These are phyloP conservation scores for Orycteropus afer DNA, from an alignment of 2,113 vertebrate species.

Conservation along the genomic window DNA sequence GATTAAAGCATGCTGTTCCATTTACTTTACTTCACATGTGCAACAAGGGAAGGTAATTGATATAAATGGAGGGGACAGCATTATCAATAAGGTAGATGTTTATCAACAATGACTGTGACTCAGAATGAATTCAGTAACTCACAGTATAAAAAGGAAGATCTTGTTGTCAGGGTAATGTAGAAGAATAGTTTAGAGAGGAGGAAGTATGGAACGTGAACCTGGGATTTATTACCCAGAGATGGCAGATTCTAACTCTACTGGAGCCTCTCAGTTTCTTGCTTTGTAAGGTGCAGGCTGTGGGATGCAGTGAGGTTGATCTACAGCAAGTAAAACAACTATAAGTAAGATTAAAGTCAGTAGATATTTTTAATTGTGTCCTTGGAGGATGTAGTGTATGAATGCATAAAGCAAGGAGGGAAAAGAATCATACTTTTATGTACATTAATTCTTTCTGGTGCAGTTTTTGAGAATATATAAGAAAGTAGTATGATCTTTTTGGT, in stretches of 20 bases:
- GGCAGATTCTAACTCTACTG: not conserved
- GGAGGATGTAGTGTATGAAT: constrained; percentile 12
- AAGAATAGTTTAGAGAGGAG: not conserved
- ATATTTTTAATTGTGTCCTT: constrained; percentile 40
- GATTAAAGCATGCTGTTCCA: not conserved
- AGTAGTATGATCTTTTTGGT: constrained; percentile 14
- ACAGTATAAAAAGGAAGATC: not conserved
- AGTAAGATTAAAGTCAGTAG: constrained; percentile 18
- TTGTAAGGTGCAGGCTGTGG: not conserved
- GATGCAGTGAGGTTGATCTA: not conserved
- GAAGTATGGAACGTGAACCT: not conserved
- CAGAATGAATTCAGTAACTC: constrained; percentile 12
- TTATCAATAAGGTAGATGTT: constrained; percentile 25
- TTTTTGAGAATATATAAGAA: constrained; percentile 42
- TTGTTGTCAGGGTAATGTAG: not conserved
- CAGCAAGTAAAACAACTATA: not conserved
- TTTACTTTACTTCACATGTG: constrained; percentile 27
- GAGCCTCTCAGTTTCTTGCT: not conserved
- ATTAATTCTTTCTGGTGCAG: constrained; percentile 19
- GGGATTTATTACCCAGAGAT: not conserved
- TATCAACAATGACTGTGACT: not conserved
- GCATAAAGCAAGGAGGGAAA: constrained; percentile 24
- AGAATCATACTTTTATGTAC: not conserved
- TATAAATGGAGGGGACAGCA: not conserved
- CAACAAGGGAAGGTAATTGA: not conserved